Evolutionary conservation across 92 coral and sea anemone species (phyloP), one percentile per base, ranked within the genome.

Genomic region (Galaxea fascicularis): DNA sequence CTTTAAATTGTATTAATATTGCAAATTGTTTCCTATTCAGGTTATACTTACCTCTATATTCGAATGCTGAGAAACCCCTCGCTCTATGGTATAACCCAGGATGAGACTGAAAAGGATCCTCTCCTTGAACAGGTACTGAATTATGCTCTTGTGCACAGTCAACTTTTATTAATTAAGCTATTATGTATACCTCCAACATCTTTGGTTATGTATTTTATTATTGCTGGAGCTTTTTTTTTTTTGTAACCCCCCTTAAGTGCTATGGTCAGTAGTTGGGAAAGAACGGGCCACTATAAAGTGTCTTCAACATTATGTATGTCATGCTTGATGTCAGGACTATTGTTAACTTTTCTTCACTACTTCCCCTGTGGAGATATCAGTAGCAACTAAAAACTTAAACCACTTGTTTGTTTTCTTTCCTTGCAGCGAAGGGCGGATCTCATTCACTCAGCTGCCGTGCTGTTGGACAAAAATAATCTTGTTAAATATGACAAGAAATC

Each of bases 41-140:
- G 99, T 11, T 96, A 96, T 76, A 96, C 99, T 0, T 96, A 96
- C 84, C 83, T 96, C 70, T 96, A 96, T 70, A 96, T 96, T 80
- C 92, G 99, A 26, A 96, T 96, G 99, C 81, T 96, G 78, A 87
- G 99, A 65, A 96, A 96, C 44, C 98, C 99, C 41, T 49, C 98
- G 9, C 73, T 96, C 71, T 96, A 96, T 82, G 98, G 99, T 12
- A 93, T 96, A 70, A 90, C 99, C 47, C 95, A 82, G 70, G 99
- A 96, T 77, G 99, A 96, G 60, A 71, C 89, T 65, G 99, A 94
- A 79, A 92, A 94, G 77, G 99, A 96, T 73, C 90, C 95, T 14
- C 91, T 96, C 20, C 86, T 96, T 46, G 99, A 96, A 73, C 97
- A 96, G 95, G 99, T 96, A 68, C 4, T 6, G 41, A 35, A 6